Evolutionary conservation across 2,797 vertebrate species (phyloP).

Genomic region (Rhinogobio ventralis): DNA sequence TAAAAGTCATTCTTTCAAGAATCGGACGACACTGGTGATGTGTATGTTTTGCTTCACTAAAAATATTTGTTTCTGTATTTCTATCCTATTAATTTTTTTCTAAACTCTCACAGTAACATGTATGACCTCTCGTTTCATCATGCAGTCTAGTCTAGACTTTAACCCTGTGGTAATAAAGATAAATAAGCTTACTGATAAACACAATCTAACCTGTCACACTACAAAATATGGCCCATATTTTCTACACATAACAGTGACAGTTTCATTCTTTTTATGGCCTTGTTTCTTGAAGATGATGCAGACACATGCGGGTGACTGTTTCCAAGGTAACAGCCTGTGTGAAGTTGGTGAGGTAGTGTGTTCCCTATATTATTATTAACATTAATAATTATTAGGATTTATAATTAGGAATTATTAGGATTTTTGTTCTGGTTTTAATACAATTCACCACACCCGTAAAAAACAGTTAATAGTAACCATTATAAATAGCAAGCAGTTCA

Average conservation of each 20-base stretch:
- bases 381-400: no score
- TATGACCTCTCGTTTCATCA: neutral
- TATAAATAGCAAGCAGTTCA: no score
- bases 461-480: no score
- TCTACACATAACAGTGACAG: neutral
- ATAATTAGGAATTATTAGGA: no score
- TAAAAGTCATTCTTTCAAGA: neutral
- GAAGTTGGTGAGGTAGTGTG: neutral
- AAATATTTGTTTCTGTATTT: neutral
- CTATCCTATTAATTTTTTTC: no score
- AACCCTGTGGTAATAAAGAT: constrained; percentile 18
- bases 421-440: no score
- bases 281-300: constrained; percentile 12
- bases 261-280: neutral
- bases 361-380: no score
- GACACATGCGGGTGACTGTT: neutral
- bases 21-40: neutral
- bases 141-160: constrained; percentile 1
- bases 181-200: constrained; percentile 12
- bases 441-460: no score
- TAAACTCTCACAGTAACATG: neutral
- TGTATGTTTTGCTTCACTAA: neutral
- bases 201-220: neutral
- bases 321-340: constrained; percentile 24
- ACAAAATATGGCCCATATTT: neutral